Evolutionary conservation across 1,140 invertebrate genomes (phyloP), one percentile per base, ranked within the genome.

Genomic region (Drosophila rufa): DNA sequence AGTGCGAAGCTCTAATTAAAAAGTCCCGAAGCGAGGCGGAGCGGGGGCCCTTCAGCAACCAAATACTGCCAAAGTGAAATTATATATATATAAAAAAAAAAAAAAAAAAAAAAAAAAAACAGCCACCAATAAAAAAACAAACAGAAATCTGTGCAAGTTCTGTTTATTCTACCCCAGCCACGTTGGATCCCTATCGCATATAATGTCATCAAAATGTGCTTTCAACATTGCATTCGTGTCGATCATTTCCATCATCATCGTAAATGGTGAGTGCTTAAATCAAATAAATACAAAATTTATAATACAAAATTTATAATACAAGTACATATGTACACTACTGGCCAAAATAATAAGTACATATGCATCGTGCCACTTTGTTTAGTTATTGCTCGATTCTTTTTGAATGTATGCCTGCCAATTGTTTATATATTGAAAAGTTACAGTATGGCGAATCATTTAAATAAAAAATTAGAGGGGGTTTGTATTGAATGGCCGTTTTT

Each of bases 161-260:
- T 70, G 76, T 83, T 67, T 45, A 71, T 67, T 79, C 50, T 56
- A 71, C 25, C 47, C 46, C 70, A 73, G 42, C 67, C 67, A 85
- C 79, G 53, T 90, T 90, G 85, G 85, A 91, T 79, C 40, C 86
- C 67, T 79, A 65, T 90, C 61, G 47, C 74, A 89, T 78, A 92
- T 92, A 92, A 92, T 92, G 91, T 92, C 91, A 86, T 92, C 91
- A 92, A 92, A 80, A 92, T 92, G 91, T 92, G 87, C 82, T 86
- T 91, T 92, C 91, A 80, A 90, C 74, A 90, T 92, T 79, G 86
- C 85, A 92, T 92, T 92, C 91, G 84, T 87, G 79, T 90, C 84
- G 87, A 92, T 92, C 75, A 92, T 92, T 92, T 92, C 86, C 80
- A 91, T 92, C 90, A 92, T 92, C 91, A 92, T 92, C 91, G 91